Conservation (phyloP, 1,140 invertebrate genomes). For the Pseudomyrmex concolor region DNA sequence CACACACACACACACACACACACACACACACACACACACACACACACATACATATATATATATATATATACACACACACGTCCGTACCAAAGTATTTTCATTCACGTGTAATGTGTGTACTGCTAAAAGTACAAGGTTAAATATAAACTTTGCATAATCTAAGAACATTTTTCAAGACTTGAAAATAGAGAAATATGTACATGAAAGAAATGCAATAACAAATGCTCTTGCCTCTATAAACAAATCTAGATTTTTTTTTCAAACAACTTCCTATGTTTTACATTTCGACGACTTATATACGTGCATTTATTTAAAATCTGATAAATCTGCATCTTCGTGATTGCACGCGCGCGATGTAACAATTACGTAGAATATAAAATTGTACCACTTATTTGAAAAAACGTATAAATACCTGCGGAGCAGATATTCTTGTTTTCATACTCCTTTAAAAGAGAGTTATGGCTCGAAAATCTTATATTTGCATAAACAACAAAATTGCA, state of each 20-base stretch:
- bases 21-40: too few relatives aligned
- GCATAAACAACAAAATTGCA: conserved; percentile 62
- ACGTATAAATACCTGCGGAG: conserved; percentile 7
- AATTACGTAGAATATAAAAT: conserved; percentile 43
- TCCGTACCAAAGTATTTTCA: not conserved
- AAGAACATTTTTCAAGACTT: not conserved
- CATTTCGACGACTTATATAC: conserved; percentile 2
- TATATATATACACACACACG: too few relatives aligned
- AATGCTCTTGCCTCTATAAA: conserved; percentile 5
- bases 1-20: too few relatives aligned
- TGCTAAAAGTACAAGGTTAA: not conserved
- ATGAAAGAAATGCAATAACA: not conserved
- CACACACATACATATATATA: too few relatives aligned
- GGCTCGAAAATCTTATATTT: conserved; percentile 53
- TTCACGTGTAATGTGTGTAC: not conserved
- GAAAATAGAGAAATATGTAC: too few relatives aligned
- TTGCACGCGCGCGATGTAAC: not conserved
- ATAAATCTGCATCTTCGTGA: conserved; percentile 9
- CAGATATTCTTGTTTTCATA: not conserved
- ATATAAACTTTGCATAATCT: not conserved
- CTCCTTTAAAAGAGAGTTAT: conserved; percentile 29
- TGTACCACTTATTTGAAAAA: conserved; percentile 68
- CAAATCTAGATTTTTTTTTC: not conserved
- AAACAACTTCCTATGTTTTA: conserved; percentile 11
- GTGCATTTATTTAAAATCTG: conserved; percentile 33